phyloP scores from a whole-genome alignment of 2,113 vertebrate genomes.

The Chloropsis cyanopogon region DNA sequence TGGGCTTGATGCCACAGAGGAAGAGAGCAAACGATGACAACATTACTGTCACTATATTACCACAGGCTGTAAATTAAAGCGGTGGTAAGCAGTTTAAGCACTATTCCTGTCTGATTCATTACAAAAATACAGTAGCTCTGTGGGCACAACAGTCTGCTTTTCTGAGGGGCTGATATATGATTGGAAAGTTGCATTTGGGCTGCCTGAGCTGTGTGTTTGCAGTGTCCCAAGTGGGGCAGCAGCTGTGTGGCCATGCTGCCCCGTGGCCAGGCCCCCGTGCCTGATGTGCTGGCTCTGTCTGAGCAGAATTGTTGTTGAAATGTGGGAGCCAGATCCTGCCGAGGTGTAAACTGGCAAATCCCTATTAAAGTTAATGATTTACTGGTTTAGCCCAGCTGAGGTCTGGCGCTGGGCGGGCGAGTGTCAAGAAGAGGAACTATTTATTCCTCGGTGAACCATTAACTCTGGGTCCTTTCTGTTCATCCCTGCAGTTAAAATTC shows the following conservation, averaged over 20 bases:
- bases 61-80: conserved; percentile 60
- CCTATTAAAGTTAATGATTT: conserved; percentile 50
- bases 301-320: conserved; percentile 1
- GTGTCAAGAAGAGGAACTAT: conserved; percentile 62
- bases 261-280: neutral
- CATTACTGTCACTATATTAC: conserved; percentile 62
- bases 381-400: conserved; percentile 42
- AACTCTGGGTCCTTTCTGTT: conserved; percentile 38
- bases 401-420: conserved; percentile 5
- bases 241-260: neutral
- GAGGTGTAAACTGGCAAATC: conserved; percentile 57
- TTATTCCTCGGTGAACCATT: conserved; percentile 61
- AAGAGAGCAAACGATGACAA: conserved; percentile 67
- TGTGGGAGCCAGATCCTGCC: conserved; percentile 18
- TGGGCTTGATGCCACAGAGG: conserved; percentile 55
- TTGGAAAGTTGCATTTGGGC: neutral
- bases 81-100: conserved; percentile 20
- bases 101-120: conserved; percentile 61
- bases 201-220: neutral
- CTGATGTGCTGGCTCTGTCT: neutral
- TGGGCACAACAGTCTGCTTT: neutral
- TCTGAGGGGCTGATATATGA: neutral
- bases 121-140: conserved; percentile 54
- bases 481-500: conserved; percentile 42
- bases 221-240: neutral